Evolutionary conservation across 2,797 vertebrate species (phyloP), one percentile per base, ranked within the genome.

Genomic region (Distichodus sexfasciatus): DNA sequence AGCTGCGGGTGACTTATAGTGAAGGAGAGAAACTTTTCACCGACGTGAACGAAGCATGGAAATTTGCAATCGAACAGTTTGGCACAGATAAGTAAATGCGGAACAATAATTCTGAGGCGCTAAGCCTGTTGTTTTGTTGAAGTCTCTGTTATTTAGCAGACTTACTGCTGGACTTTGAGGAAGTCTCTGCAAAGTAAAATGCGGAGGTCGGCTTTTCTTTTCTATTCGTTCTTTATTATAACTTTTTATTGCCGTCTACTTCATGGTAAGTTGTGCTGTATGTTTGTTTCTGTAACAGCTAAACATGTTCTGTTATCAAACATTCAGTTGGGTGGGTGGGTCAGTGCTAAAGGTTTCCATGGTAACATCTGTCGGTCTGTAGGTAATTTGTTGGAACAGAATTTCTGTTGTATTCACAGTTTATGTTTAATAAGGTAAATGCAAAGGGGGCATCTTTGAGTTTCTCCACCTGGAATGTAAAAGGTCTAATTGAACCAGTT

Each of bases 401-500:
- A 14, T 43, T 3, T 19, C 5, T 23, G 6, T 21, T 4, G 14
- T 47, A 1, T 47, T 14, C 10, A 21, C 10, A 11, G 4, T 7
- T 23, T 1, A 17, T 40, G 14, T 10, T 24, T 8, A 41, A 3
- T n/a, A 21, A 21, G 17, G 1, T n/a, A 15, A 59, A 23, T 28
- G 17, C 10, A 9, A 71, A 31, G 4, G 12, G 59, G 9, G 23
- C 6, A 3, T 10, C 44, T 14, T 0, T 65, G 44, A 44, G 19
- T 0, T 64, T 71, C 14, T 54, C 43, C 6, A 23, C 48, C 12
- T 63, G 60, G 40, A 65, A 72, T 50, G 51, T 66, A 2, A 58
- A 58, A 19, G 70, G 70, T 2, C 38, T 72, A 24, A 72, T 66
- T 41, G 26, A 66, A 38, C 70, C 70, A 26, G 51, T 72, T 3